phyloP scores from a whole-genome alignment of 2,113 vertebrate species.

The Bothrops jararaca region DNA sequence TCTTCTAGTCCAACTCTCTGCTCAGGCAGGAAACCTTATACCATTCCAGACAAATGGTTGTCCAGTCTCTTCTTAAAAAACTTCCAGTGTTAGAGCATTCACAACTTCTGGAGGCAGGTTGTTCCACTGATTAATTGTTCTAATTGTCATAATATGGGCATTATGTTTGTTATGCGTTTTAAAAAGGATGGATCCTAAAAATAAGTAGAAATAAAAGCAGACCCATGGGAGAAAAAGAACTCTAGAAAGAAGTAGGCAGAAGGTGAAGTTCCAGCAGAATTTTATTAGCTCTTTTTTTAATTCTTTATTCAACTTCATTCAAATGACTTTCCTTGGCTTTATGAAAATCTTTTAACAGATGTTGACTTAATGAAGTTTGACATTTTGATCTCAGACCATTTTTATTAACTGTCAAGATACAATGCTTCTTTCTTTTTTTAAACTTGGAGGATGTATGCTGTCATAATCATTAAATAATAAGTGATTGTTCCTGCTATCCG shows the following conservation, averaged over 20 bases:
- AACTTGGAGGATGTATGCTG: neutral
- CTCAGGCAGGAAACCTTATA: no score
- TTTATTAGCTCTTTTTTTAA: neutral
- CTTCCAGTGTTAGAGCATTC: no score
- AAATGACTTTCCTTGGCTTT: neutral
- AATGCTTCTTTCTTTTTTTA: neutral
- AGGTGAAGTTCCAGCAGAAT: neutral
- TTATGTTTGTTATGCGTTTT: neutral
- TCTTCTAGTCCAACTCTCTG: no score
- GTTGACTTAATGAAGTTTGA: constrained; percentile 24
- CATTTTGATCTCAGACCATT: constrained; percentile 16
- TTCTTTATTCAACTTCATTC: neutral
- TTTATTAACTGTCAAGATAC: constrained; percentile 16
- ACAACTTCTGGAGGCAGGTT: no score
- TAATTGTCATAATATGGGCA: neutral
- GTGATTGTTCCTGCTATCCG: neutral
- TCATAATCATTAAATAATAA: constrained; percentile 14
- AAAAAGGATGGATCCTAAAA: neutral
- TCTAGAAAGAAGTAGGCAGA: neutral
- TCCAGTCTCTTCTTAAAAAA: no score
- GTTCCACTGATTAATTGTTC: no score
- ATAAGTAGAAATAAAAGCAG: neutral
- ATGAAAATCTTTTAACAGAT: constrained; percentile 11
- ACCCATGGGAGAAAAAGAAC: neutral
- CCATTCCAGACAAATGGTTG: no score